Base-by-base conservation (phyloP, 2,113 vertebrate species). In the Lathamus discolor region DNA sequence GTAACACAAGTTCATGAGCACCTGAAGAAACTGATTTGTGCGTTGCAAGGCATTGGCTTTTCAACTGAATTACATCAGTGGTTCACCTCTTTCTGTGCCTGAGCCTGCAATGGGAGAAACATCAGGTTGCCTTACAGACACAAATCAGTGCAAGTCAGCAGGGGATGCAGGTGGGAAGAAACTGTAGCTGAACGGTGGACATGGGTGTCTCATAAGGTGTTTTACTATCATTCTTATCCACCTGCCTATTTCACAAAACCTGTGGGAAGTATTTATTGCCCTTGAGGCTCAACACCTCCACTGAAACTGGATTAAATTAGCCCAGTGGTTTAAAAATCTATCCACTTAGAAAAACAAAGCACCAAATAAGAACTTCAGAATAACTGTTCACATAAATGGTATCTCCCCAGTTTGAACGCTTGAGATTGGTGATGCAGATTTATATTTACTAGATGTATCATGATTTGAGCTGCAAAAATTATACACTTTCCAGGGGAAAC, bases 401-500 rank as follows among this genome's bases (percentile, higher is more conserved):
- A 16, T 8, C 41, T 86, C 20, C 20, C 17, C 16, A 14, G 10
- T 29, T 10, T 20, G 84, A 70, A n/a, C 28, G 18, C 29, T 20
- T 52, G 43, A 49, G 13, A 7, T 5, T 20, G 31, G 43, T 44
- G 59, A 24, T 18, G 14, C 22, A 46, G 49, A 33, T 41, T 13
- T 13, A 4, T 3, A 7, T 37, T 67, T 22, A 20, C 3, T 24
- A 13, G 31, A 49, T 3, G 3, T 4, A 16, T 25, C 17, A 7
- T 4, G 5, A 16, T 41, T 43, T 5, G 8, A 48, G 35, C 9
- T 39, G 33, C 10, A 4, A 41, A 52, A 82, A 51, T 24, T 10
- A 44, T 11, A 27, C 43, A 22, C 13, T 37, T 77, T 59, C 20
- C 31, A 64, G 29, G 15, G 46, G 29, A 83, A 72, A 83, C 3